Evolutionary conservation across 2,797 vertebrate species (phyloP).

Genomic region (Enoplosus armatus): DNA sequence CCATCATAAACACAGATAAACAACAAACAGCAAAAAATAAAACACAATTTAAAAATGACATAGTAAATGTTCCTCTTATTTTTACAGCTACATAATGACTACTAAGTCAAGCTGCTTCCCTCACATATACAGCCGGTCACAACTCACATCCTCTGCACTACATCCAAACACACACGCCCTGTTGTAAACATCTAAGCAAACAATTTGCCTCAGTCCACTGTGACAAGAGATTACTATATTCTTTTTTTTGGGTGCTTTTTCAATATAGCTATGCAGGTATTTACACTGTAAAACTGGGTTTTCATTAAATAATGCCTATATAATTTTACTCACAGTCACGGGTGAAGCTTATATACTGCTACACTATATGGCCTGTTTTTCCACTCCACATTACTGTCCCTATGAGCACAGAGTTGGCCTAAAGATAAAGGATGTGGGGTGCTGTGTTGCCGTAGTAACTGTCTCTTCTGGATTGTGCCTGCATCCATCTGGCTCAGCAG

Average conservation of each 20-base stretch:
- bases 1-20: constrained; percentile 39
- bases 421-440: constrained; percentile 49
- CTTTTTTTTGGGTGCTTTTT: constrained; percentile 39
- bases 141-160: constrained; percentile 4
- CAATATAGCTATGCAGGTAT: constrained; percentile 38
- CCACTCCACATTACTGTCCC: constrained; percentile 22
- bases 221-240: constrained; percentile 22
- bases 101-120: constrained; percentile 12
- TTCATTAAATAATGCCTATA: constrained; percentile 12
- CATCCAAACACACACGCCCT: not conserved
- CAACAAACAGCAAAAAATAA: constrained; percentile 32
- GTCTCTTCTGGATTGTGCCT: constrained; percentile 36
- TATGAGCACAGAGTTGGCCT: constrained; percentile 23
- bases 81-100: constrained; percentile 45
- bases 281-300: constrained; percentile 42
- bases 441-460: constrained; percentile 58
- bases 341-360: constrained; percentile 45
- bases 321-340: constrained; percentile 34
- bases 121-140: constrained; percentile 2
- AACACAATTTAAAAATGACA: constrained; percentile 24
- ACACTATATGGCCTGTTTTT: constrained; percentile 43
- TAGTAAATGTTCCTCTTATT: constrained; percentile 14
- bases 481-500: constrained; percentile 78
- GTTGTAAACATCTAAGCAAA: constrained; percentile 35
- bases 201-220: constrained; percentile 16